Conservation (phyloP, 2,113 vertebrate genomes). For the Platichthys stellatus region DNA sequence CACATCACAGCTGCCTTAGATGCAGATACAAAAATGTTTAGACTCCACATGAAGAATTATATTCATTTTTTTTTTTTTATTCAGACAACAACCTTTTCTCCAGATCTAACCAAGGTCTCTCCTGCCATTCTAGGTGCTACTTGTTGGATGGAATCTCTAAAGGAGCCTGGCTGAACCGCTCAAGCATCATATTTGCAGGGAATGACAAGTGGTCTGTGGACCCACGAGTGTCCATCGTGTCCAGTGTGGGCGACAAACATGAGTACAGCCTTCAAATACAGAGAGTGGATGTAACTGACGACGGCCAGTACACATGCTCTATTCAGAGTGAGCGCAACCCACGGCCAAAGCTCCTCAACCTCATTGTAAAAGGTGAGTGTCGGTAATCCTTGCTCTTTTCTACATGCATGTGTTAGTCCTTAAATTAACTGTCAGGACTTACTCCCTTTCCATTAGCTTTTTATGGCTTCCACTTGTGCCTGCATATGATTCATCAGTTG, state of each 20-base stretch:
- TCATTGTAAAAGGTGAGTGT: slow-evolving; percentile 93
- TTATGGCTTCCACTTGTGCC: background rate
- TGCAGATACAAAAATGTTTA: too few relatives aligned
- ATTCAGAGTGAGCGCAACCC: slow-evolving; percentile 95
- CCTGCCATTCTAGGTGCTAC: slow-evolving; percentile 87
- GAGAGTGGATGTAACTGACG: slow-evolving; percentile 95
- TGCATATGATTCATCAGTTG: background rate
- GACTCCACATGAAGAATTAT: too few relatives aligned
- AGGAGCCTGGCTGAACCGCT: slow-evolving; percentile 98
- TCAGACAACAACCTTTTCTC: background rate
- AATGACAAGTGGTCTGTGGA: slow-evolving; percentile 98
- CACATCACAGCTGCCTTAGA: background rate
- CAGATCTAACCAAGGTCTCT: slow-evolving; percentile 36
- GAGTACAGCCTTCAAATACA: slow-evolving; percentile 99
- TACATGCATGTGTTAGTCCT: background rate
- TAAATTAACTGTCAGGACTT: background rate
- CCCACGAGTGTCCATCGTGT: slow-evolving; percentile 94
- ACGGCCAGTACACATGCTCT: slow-evolving; percentile 95
- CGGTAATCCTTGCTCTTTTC: background rate
- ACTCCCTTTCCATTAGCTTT: background rate
- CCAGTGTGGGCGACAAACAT: slow-evolving; percentile 86
- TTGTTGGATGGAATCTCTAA: slow-evolving; percentile 96
- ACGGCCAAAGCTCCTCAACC: slow-evolving; percentile 92
- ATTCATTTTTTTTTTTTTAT: too few relatives aligned
- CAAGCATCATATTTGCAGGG: slow-evolving; percentile 97